Evolutionary conservation across 2,113 vertebrate genomes (phyloP).

Genomic region (Antigone vipio): DNA sequence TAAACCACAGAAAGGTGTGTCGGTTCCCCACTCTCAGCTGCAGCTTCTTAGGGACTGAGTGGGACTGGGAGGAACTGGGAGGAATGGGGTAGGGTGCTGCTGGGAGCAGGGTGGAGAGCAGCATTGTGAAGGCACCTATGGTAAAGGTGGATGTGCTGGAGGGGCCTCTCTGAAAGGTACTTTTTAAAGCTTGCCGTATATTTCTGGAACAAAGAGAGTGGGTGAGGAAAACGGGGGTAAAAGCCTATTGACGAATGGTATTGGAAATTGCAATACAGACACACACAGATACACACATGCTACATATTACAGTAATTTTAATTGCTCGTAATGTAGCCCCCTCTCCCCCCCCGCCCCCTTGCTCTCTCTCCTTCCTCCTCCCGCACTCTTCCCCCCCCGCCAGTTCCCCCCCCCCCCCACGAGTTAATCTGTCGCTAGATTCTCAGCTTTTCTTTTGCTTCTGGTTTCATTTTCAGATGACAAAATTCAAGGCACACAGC

Average conservation of each 20-base stretch:
- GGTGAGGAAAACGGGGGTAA: neutral
- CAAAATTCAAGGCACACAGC: slow-evolving; percentile 87
- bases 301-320: slow-evolving; percentile 62
- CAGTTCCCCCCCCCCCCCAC: neutral
- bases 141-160: neutral
- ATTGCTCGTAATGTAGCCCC: slow-evolving; percentile 72
- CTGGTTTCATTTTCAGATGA: slow-evolving; percentile 91
- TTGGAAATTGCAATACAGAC: neutral
- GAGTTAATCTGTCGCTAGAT: slow-evolving; percentile 80
- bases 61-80: neutral
- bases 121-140: neutral
- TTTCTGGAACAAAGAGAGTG: slow-evolving; percentile 52
- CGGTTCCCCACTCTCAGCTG: neutral
- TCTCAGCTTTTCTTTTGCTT: slow-evolving; percentile 83
- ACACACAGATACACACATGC: neutral
- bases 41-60: neutral
- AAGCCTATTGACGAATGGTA: slow-evolving; percentile 17
- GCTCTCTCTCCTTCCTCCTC: slow-evolving; percentile 27
- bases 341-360: neutral
- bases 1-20: fast-evolving
- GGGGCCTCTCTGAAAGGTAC: neutral
- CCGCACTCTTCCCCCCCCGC: neutral
- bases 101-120: neutral
- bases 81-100: neutral
- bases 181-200: neutral